Conservation (phyloP, 2,888 invertebrate species). For the Venusia cambrica region DNA sequence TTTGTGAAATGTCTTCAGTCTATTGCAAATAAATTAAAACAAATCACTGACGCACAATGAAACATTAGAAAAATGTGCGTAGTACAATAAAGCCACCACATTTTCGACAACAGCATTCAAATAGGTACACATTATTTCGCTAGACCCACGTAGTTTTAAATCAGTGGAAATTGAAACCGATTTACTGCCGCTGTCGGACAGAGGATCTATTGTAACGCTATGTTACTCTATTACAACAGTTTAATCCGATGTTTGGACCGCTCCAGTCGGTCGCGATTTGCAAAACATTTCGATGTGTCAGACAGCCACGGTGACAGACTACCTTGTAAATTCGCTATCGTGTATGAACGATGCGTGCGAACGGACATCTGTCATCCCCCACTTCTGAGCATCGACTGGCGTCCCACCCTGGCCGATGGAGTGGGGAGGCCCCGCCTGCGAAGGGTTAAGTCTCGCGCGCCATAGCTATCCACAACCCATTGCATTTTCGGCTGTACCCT, state of each 20-base stretch:
- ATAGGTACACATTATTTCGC: conserved; percentile 13
- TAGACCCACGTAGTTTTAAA: too few species aligned
- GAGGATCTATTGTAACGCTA: conserved; percentile 32
- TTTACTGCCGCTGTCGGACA: conserved; percentile 25
- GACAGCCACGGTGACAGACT: conserved; percentile 39
- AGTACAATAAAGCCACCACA: conserved; percentile 8
- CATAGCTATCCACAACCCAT: conserved; percentile 13
- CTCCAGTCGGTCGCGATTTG: conserved; percentile 36
- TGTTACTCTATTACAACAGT: conserved; percentile 38
- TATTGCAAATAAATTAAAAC: conserved; percentile 17
- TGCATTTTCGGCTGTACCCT: conserved; percentile 35
- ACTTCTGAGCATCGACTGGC: conserved; percentile 60
- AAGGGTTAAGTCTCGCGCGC: conserved; percentile 32
- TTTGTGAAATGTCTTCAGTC: too few species aligned
- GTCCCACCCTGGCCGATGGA: conserved; percentile 43
- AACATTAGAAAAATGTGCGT: conserved; percentile 21
- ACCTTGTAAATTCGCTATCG: conserved; percentile 59
- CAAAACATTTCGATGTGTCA: conserved; percentile 19
- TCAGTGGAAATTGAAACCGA: too few species aligned
- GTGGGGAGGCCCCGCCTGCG: conserved; percentile 49
- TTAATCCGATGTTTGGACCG: conserved; percentile 44
- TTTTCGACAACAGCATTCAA: conserved; percentile 15
- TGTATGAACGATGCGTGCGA: conserved; percentile 65
- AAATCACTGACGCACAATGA: conserved; percentile 19
- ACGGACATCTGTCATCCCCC: conserved; percentile 74